phyloP scores from a whole-genome alignment of 2,888 invertebrate species.

The Hybos culiciformis region DNA sequence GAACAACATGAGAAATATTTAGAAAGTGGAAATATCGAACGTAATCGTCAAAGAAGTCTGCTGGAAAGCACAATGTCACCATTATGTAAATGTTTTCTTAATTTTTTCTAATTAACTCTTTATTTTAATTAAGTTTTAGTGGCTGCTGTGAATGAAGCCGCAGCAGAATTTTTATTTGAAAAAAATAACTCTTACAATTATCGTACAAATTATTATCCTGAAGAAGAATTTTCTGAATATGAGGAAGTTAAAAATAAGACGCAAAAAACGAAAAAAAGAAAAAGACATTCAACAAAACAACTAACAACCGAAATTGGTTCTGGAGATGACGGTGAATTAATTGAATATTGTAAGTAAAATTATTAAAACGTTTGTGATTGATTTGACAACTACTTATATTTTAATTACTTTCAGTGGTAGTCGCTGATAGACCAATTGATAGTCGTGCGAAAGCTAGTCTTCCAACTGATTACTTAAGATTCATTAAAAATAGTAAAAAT shows the following conservation, averaged over 20 bases:
- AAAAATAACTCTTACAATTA: no score
- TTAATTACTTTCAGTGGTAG: conserved; percentile 9
- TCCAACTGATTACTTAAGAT: conserved; percentile 19
- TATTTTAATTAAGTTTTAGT: conserved; percentile 11
- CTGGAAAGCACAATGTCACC: conserved; percentile 21
- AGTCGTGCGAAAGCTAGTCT: conserved; percentile 19
- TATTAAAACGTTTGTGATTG: background rate
- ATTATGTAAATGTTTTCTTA: conserved; percentile 15
- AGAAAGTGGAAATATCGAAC: no score
- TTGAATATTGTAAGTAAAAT: conserved; percentile 13
- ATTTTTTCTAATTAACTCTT: background rate
- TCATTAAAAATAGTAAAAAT: conserved; percentile 9
- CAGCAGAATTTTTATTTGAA: conserved; percentile 17
- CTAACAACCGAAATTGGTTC: no score
- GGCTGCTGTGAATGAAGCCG: conserved; percentile 21
- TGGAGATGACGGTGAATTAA: background rate
- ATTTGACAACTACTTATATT: background rate
- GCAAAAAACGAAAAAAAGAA: no score
- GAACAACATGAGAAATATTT: no score
- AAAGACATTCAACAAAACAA: no score
- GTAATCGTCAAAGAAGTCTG: conserved; percentile 17
- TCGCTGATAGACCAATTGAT: conserved; percentile 18
- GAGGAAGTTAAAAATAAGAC: no score
- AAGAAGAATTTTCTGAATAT: no score
- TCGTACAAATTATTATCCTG: no score